Evolutionary conservation across 2,888 invertebrate species (phyloP).

Genomic region (Sabatieria punctata): DNA sequence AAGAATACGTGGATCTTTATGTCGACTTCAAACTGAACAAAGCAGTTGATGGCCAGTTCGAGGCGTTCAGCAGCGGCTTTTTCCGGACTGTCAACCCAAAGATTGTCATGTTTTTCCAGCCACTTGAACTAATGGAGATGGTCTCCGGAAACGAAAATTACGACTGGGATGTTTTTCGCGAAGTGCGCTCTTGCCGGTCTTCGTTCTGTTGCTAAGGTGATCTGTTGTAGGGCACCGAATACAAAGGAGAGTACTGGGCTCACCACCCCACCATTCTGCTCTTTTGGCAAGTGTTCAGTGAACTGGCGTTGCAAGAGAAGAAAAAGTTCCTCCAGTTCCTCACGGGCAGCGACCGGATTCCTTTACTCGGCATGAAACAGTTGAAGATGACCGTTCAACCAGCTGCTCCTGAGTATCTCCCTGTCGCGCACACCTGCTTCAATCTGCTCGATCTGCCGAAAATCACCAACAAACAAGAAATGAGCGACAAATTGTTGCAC

Average conservation of each 20-base stretch:
- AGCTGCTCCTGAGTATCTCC: constrained; percentile 59
- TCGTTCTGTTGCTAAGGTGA: background rate
- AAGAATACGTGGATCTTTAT: constrained; percentile 48
- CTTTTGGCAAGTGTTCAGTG: constrained; percentile 79
- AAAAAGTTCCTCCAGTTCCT: constrained; percentile 75
- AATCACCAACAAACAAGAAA: constrained; percentile 65
- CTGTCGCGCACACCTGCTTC: constrained; percentile 95
- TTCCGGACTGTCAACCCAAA: constrained; percentile 10
- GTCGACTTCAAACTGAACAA: constrained; percentile 66
- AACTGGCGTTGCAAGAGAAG: constrained; percentile 61
- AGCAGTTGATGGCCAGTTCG: constrained; percentile 46
- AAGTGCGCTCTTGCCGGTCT: constrained; percentile 46
- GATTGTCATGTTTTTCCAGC: constrained; percentile 56
- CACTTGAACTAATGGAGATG: constrained; percentile 63
- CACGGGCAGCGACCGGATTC: constrained; percentile 85
- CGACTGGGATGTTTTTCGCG: constrained; percentile 70
- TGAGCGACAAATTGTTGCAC: constrained; percentile 66
- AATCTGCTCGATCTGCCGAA: constrained; percentile 77
- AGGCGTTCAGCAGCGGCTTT: constrained; percentile 42
- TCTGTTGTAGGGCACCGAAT: constrained; percentile 48
- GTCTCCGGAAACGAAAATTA: constrained; percentile 66
- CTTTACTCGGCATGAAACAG: constrained; percentile 47
- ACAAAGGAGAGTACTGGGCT: constrained; percentile 61
- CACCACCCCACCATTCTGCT: constrained; percentile 54
- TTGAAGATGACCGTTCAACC: constrained; percentile 74